These are phyloP conservation scores for Nomada lathburiana DNA, from an alignment of 2,888 invertebrate genomes.

Conservation along the genomic window DNA sequence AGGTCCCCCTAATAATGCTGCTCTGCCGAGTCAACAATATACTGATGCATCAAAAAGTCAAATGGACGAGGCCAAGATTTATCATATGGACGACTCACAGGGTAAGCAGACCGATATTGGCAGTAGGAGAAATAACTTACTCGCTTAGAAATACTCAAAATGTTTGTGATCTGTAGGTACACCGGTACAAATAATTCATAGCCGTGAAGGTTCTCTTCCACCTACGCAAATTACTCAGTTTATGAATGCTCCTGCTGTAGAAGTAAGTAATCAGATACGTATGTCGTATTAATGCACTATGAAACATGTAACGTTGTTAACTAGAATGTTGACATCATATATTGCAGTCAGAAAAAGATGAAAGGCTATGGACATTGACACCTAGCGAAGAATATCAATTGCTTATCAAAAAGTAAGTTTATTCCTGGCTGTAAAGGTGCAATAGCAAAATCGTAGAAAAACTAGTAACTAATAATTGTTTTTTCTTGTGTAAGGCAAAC, in stretches of 20 bases:
- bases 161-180: conserved; percentile 59
- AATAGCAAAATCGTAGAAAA: background rate
- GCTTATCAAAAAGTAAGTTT: conserved; percentile 80
- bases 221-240: conserved; percentile 72
- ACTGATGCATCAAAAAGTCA: conserved; percentile 51
- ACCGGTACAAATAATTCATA: conserved; percentile 76
- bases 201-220: conserved; percentile 80
- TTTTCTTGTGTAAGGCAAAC: conserved; percentile 81
- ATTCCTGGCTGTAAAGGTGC: background rate
- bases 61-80: conserved; percentile 63
- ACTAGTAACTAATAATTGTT: background rate
- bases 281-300: background rate
- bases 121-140: background rate
- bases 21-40: conserved; percentile 60
- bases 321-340: background rate
- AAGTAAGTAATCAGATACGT: conserved; percentile 70
- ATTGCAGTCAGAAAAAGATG: conserved; percentile 77
- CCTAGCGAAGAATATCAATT: conserved; percentile 83
- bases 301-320: background rate
- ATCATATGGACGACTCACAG: conserved; percentile 74
- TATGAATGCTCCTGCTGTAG: conserved; percentile 64
- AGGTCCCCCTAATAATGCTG: conserved; percentile 77
- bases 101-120: conserved; percentile 54
- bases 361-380: conserved; percentile 77
- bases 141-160: background rate